These are phyloP conservation scores for Ceraclea dissimilis DNA, from an alignment of 2,888 invertebrate genomes.

Conservation along the genomic window DNA sequence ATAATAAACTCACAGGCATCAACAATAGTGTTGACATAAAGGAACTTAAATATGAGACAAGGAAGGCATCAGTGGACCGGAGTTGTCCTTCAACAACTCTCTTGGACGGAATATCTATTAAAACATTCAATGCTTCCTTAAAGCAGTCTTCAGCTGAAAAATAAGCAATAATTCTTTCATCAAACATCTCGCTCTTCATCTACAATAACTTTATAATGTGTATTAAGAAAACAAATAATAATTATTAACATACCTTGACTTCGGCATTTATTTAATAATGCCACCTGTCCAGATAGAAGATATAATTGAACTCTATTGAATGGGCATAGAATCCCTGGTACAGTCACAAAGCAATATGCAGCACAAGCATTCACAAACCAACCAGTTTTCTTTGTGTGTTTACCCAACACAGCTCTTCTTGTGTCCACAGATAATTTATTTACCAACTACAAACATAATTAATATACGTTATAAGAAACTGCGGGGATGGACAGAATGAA, in stretches of 20 bases:
- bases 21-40: conserved; percentile 76
- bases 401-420: conserved; percentile 59
- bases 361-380: conserved; percentile 90
- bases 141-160: conserved; percentile 85
- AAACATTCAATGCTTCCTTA: conserved; percentile 74
- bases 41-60: conserved; percentile 64
- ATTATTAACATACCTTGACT: conserved; percentile 64
- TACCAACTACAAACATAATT: conserved; percentile 54
- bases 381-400: conserved; percentile 71
- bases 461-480: background rate
- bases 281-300: conserved; percentile 80
- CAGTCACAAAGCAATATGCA: conserved; percentile 92
- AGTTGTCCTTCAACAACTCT: conserved; percentile 68
- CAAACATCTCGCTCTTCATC: background rate
- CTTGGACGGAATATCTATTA: conserved; percentile 67
- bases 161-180: conserved; percentile 17
- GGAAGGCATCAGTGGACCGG: conserved; percentile 63
- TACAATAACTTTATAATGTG: no score
- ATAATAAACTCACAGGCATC: conserved; percentile 68
- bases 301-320: conserved; percentile 76
- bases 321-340: conserved; percentile 86
- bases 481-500: no score
- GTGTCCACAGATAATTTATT: conserved; percentile 69
- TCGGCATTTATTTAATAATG: conserved; percentile 80
- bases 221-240: background rate